These are phyloP conservation scores for Drosophila sproati DNA, from an alignment of 1,140 invertebrate species.

Conservation along the genomic window DNA sequence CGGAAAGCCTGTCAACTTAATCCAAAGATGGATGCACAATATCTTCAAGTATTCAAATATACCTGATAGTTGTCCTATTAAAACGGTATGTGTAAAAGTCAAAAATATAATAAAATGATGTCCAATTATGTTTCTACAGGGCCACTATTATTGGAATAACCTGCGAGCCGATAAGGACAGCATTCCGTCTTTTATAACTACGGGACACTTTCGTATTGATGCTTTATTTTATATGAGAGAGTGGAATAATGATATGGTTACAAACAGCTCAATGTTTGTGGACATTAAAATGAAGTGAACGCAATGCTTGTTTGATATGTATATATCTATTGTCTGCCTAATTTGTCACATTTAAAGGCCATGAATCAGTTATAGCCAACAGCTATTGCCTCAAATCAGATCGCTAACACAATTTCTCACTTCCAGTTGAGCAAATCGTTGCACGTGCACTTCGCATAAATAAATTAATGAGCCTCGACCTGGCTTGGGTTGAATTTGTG, in stretches of 20 bases:
- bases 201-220: conserved; percentile 52
- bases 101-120: not conserved
- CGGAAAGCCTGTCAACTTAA: conserved; percentile 39
- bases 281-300: conserved; percentile 61
- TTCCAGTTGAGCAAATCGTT: conserved; percentile 70
- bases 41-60: conserved; percentile 48
- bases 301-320: no score
- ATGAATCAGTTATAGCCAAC: conserved; percentile 63
- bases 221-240: conserved; percentile 43
- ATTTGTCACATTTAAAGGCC: conserved; percentile 59
- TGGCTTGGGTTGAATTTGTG: conserved; percentile 29
- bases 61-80: conserved; percentile 46
- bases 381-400: conserved; percentile 42
- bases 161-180: conserved; percentile 50
- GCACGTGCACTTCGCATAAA: conserved; percentile 83
- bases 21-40: conserved; percentile 57
- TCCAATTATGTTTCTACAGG: conserved; percentile 13
- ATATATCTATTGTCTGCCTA: conserved; percentile 5
- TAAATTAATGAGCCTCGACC: conserved; percentile 75
- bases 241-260: conserved; percentile 46
- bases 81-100: conserved; percentile 32
- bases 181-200: conserved; percentile 47
- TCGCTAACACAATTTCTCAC: conserved; percentile 76
- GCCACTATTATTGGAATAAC: conserved; percentile 50
- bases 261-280: conserved; percentile 46